Base-by-base conservation (phyloP, 2,797 vertebrate genomes). In the Rhinella marina region DNA sequence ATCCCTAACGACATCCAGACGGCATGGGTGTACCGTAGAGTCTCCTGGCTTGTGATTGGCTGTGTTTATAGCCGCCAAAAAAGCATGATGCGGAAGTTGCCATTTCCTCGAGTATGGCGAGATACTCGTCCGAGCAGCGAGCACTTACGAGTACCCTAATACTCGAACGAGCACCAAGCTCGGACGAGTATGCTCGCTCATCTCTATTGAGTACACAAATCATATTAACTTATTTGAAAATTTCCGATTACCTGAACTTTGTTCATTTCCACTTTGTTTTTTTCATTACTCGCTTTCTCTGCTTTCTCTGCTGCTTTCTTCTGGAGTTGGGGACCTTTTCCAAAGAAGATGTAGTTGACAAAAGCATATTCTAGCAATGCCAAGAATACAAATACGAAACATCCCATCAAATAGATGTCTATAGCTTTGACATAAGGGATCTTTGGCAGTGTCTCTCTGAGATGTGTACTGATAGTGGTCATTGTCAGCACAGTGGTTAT, bases 321-420 rank as follows among this genome's bases (percentile, higher is more conserved):
- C 92, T 96, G 96, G 82, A 93, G 91, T 75, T 97, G 97, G 73
- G 97, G 97, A 62, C 97, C 97, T 91, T 97, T 97, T 27, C 98
- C 97, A 32, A 98, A 98, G 94, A 98, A 98, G 90, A 98, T 97
- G 90, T 98, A 98, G 92, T 98, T 98, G 89, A 98, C 97, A 82
- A 98, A 97, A 70, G 97, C 97, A 0, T 98, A 98, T 92, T 98
- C 97, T 91, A 98, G 93, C 92, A 98, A 93, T 64, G 97, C 97
- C 94, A 98, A 93, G 91, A 98, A 98, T 86, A 98, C 97, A 84
- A 98, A 98, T 68, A 98, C 97, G 87, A 98, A 98, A 91, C 97
- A 98, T 17, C 97, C 97, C 97, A 98, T 98, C 90, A 98, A 93
- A 91, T 97, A 98, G 92, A 98, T 97, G 90, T 98, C 97, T 84